These are phyloP conservation scores for Thecophora atra DNA, from an alignment of 2,888 invertebrate species.

Conservation along the genomic window DNA sequence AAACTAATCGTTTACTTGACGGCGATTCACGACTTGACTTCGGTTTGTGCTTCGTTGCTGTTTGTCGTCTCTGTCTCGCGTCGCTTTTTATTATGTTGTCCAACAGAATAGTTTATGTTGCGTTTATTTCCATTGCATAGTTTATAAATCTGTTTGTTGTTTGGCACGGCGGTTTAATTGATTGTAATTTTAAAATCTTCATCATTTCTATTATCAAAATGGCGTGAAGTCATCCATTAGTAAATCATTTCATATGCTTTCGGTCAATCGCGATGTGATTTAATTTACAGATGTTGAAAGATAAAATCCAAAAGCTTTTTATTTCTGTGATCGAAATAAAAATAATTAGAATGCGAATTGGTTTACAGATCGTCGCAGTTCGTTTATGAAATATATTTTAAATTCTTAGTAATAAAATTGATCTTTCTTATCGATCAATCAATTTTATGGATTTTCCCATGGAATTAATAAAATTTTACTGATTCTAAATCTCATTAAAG, in stretches of 20 bases:
- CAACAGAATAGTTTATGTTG: too few species aligned
- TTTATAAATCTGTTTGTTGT: constrained; percentile 15
- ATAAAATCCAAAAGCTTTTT: not conserved
- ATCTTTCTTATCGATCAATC: too few species aligned
- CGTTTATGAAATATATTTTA: too few species aligned
- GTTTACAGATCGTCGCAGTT: too few species aligned
- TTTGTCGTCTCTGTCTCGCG: not conserved
- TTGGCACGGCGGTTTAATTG: not conserved
- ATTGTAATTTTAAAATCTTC: constrained; percentile 22
- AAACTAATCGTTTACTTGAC: not conserved
- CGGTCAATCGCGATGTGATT: not conserved
- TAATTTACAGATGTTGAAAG: constrained; percentile 19
- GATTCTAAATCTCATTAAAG: too few species aligned
- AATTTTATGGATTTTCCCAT: too few species aligned
- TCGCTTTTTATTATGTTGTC: not conserved
- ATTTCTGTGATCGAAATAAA: too few species aligned
- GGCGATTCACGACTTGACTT: not conserved
- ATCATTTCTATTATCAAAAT: not conserved
- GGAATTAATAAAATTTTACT: too few species aligned
- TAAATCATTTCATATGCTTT: not conserved
- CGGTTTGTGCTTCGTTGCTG: not conserved
- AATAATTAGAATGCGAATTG: too few species aligned
- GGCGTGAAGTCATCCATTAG: constrained; percentile 24
- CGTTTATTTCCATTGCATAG: not conserved
- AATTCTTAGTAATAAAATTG: too few species aligned